Percentiles rank a stretch among this genome's conserved stretches.
Conservation (phyloP, 2,888 invertebrate species). For the Orthosia gothica region DNA sequence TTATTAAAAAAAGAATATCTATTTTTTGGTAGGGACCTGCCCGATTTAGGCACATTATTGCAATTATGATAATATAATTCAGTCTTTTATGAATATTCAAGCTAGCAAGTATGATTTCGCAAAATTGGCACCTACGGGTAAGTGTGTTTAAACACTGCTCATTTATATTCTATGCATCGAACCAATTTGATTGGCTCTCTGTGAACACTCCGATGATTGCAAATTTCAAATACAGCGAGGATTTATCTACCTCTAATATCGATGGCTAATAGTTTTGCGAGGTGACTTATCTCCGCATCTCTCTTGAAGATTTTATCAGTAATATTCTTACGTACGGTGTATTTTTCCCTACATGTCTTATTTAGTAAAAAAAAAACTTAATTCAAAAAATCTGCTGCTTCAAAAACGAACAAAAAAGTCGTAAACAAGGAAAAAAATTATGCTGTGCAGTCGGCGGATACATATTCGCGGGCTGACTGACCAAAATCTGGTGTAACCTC, state of each 20-base stretch:
- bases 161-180: too few species aligned
- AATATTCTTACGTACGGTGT: background rate
- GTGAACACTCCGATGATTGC: conserved; percentile 70
- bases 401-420: too few species aligned
- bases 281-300: conserved; percentile 27
- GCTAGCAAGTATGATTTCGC: conserved; percentile 65
- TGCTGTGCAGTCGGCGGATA: too few species aligned
- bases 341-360: conserved; percentile 6
- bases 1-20: too few species aligned
- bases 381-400: too few species aligned
- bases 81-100: conserved; percentile 76
- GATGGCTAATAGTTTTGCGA: conserved; percentile 44
- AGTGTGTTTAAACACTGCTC: conserved; percentile 56
- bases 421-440: too few species aligned
- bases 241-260: conserved; percentile 62
- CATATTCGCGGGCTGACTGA: too few species aligned
- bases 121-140: conserved; percentile 71
- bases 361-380: too few species aligned
- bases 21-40: too few species aligned
- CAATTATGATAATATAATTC: conserved; percentile 68
- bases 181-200: too few species aligned
- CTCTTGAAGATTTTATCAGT: conserved; percentile 3
- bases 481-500: too few species aligned
- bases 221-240: conserved; percentile 71
- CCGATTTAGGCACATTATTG: too few species aligned